A percentile compares a stretch with the other conserved stretches of the same genome.
These are phyloP conservation scores for Plecotus auritus DNA, from an alignment of 2,113 vertebrate genomes.

Conservation along the genomic window DNA sequence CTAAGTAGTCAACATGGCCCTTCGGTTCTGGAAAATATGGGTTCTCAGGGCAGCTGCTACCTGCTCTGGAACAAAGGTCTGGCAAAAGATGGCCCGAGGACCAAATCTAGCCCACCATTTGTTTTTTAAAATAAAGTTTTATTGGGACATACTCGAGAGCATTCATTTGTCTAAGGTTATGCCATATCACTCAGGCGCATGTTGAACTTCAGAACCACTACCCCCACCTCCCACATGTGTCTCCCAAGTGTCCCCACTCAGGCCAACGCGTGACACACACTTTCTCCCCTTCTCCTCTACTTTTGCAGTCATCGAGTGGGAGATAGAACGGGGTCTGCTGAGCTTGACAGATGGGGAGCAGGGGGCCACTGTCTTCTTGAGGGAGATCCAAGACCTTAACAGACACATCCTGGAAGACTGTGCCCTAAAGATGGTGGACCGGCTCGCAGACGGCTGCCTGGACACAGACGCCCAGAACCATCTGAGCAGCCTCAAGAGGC, in stretches of 20 bases:
- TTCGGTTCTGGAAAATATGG: neutral
- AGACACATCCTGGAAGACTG: constrained; percentile 70
- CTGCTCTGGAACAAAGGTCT: too few species aligned
- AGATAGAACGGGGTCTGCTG: constrained; percentile 82
- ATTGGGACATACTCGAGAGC: neutral
- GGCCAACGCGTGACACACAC: neutral
- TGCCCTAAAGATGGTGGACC: constrained; percentile 73
- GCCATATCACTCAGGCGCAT: neutral
- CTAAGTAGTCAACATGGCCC: neutral
- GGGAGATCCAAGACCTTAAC: constrained; percentile 78
- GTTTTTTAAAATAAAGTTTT: neutral
- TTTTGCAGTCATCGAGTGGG: constrained; percentile 79
- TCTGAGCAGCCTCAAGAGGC: constrained; percentile 80
- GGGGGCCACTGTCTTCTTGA: constrained; percentile 79
- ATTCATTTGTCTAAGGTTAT: neutral
- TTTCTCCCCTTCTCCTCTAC: neutral
- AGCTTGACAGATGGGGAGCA: neutral
- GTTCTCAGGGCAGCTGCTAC: neutral
- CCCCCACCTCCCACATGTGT: neutral
- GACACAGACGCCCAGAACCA: constrained; percentile 80
- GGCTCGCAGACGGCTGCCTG: constrained; percentile 72
- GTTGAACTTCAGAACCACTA: neutral
- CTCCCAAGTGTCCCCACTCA: neutral
- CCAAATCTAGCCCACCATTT: neutral
- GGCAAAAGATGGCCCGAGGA: neutral